Evolutionary conservation across 37 sponge, comb jelly and placozoan species (phyloP), one percentile per base, ranked within the genome.

Genomic region (Beroe forskalii): DNA sequence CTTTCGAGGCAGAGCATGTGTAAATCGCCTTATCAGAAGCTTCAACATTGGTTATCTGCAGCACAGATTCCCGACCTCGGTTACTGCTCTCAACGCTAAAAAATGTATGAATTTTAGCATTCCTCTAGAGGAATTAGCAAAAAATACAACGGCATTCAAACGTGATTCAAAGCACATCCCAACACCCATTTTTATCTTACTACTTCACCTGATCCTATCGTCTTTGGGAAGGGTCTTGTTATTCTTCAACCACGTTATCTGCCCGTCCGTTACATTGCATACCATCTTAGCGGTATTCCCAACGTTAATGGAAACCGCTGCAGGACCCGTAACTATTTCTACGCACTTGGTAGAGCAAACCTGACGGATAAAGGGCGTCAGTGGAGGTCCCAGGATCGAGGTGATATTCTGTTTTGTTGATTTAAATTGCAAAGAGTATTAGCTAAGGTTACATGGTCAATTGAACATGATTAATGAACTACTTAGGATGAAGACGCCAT

Each of bases 261-360:
- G 27, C 14, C 86, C 86, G 35, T 80, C 55, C 40, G 86, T 38
- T 0, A 80, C 86, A 23, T 44, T 38, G 30, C 86, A 80, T n/a
- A 33, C 55, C 43, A 80, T 32, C 1, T 14, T 80, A 28, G 86
- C 86, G 42, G 86, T 80, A 25, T 80, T 48, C 27, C 86, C 86
- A 1, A 23, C 35, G 55, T 43, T 80, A 24, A 80, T 20, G 24
- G 48, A 80, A 28, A 80, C n/a, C 2, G n/a, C 40, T 6, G 28
- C 86, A 2, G 86, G 86, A 44, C 38, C 30, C 9, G 55, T 38
- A 9, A 38, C 40, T 22, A 80, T 80, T 27, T 41, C 44, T 3
- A 44, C 86, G 42, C 86, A 80, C 40, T 80, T 12, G 35, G 9
- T 69, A 36, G 27, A 27, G 32, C 72, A 69, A 6, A 69, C 72